phyloP scores from a whole-genome alignment of 1,140 invertebrate genomes.

The Drosophila lacteicornis region DNA sequence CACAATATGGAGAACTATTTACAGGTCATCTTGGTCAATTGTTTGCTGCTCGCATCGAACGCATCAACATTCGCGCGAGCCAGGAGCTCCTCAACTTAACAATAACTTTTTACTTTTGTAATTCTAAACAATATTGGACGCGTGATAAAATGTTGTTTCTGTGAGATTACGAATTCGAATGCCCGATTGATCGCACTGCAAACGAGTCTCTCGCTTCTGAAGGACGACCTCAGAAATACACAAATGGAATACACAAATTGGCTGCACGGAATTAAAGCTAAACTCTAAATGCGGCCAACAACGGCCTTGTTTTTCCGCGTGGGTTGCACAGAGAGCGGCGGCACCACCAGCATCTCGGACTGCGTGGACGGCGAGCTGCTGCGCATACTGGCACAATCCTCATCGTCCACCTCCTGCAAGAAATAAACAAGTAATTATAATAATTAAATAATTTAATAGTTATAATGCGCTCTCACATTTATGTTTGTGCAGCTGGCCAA shows the following conservation, averaged over 20 bases:
- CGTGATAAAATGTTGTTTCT: constrained; percentile 41
- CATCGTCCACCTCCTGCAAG: constrained; percentile 88
- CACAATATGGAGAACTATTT: constrained; percentile 59
- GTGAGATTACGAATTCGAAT: constrained; percentile 64
- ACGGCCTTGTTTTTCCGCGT: constrained; percentile 89
- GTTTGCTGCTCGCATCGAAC: constrained; percentile 50
- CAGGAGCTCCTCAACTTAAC: constrained; percentile 42
- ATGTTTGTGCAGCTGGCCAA: constrained; percentile 93
- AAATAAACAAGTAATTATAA: constrained; percentile 51
- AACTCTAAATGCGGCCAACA: constrained; percentile 65
- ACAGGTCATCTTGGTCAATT: constrained; percentile 57
- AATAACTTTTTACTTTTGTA: constrained; percentile 36
- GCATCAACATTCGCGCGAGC: constrained; percentile 66
- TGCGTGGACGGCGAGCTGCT: constrained; percentile 87
- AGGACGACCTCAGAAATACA: constrained; percentile 46
- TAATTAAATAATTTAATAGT: neutral
- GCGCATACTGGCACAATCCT: constrained; percentile 86
- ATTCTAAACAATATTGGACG: constrained; percentile 64
- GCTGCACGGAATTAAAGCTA: constrained; percentile 20
- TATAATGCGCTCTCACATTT: constrained; percentile 88
- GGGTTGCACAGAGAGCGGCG: constrained; percentile 92
- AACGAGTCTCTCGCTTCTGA: constrained; percentile 32
- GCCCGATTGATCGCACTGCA: constrained; percentile 30
- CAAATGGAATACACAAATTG: constrained; percentile 65
- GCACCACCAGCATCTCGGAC: constrained; percentile 89